phyloP scores from a whole-genome alignment of 2,797 vertebrate genomes.

The Sardinella longiceps region DNA sequence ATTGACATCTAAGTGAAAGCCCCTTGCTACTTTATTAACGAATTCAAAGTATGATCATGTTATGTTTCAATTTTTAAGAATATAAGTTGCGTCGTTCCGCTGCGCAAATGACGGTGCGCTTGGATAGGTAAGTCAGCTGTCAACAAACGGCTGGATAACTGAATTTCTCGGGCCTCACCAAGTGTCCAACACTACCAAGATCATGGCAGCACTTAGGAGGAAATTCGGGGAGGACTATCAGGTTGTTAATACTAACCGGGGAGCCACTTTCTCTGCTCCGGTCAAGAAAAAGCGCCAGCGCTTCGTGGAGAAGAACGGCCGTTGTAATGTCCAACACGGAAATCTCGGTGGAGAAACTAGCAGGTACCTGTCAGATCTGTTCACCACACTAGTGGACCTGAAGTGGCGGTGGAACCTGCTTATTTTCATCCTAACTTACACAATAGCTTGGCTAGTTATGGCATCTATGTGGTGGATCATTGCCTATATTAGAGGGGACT shows the following conservation, averaged over 20 bases:
- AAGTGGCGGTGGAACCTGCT: slow-evolving; percentile 94
- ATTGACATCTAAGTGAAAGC: background rate
- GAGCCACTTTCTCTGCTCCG: slow-evolving; percentile 70
- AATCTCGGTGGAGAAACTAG: slow-evolving; percentile 90
- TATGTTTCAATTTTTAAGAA: background rate
- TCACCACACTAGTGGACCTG: slow-evolving; percentile 90
- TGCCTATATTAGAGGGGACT: slow-evolving; percentile 86
- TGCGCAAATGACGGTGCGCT: slow-evolving; percentile 21
- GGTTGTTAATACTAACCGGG: slow-evolving; percentile 78
- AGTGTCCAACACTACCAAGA: slow-evolving; percentile 38
- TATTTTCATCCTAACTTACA: slow-evolving; percentile 90
- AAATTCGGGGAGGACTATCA: slow-evolving; percentile 91
- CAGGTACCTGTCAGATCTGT: slow-evolving; percentile 88
- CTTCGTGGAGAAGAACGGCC: slow-evolving; percentile 92
- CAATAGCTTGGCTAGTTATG: slow-evolving; percentile 91
- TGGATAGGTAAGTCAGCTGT: slow-evolving; percentile 12
- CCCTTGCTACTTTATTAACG: background rate
- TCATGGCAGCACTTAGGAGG: slow-evolving; percentile 85
- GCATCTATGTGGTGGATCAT: slow-evolving; percentile 94
- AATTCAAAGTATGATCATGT: background rate
- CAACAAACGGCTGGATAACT: background rate
- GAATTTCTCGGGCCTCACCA: background rate
- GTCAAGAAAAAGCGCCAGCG: slow-evolving; percentile 86
- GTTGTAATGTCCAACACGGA: slow-evolving; percentile 90
- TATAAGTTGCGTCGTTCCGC: background rate